A percentile compares a stretch with the other conserved stretches of the same genome.
Conservation (phyloP, 2,113 vertebrate species). For the Pygoscelis adeliae region DNA sequence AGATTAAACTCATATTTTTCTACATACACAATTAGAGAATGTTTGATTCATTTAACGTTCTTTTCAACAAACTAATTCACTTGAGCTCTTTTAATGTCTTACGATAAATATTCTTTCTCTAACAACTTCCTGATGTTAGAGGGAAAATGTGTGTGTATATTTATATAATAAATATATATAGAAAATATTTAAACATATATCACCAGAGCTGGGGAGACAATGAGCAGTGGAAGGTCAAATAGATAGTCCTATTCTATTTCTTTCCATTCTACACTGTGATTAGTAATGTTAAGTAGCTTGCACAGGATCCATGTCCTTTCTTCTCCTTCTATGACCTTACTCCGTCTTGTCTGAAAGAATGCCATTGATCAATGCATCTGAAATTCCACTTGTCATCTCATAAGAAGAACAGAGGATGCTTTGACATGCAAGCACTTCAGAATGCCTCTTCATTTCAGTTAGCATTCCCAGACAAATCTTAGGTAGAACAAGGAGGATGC, state of each 20-base stretch:
- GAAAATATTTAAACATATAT: neutral
- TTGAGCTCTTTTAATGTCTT: neutral
- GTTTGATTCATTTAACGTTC: neutral
- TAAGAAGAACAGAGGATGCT: neutral
- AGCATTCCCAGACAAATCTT: neutral
- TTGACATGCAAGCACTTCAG: neutral
- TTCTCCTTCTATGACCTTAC: neutral
- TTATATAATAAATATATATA: neutral
- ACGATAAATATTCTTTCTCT: neutral
- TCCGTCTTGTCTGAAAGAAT: neutral
- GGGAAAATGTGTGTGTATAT: neutral
- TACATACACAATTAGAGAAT: fast-evolving
- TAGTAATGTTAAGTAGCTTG: neutral
- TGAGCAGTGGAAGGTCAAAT: neutral
- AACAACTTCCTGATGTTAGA: neutral
- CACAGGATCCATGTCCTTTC: neutral
- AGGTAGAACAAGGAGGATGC: neutral
- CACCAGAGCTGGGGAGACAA: neutral
- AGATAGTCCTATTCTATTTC: neutral
- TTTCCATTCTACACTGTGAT: neutral
- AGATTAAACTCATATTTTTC: neutral
- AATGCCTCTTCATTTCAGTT: neutral
- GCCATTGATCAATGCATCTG: neutral
- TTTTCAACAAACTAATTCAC: neutral
- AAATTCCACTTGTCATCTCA: neutral